A percentile compares a stretch with the other conserved stretches of the same genome.
phyloP scores from a whole-genome alignment of 2,888 invertebrate species.

The Chelonus formosanus region DNA sequence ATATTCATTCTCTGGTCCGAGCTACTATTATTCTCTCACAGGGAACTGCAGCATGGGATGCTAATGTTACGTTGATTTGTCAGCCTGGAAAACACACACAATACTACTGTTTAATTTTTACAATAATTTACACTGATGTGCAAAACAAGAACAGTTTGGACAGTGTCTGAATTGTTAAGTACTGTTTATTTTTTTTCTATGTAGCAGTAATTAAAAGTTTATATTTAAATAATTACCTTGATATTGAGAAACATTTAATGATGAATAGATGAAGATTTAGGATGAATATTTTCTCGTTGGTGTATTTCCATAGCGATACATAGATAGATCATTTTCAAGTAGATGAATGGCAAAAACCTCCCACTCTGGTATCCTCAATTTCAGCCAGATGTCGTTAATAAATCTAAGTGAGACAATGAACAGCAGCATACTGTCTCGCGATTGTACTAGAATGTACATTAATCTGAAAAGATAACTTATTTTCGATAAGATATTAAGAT shows the following conservation, averaged over 20 bases:
- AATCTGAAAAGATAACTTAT: conserved; percentile 3
- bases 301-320: neutral
- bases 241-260: neutral
- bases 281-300: conserved; percentile 3
- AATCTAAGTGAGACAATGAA: conserved; percentile 24
- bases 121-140: neutral
- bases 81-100: neutral
- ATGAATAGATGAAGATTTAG: neutral
- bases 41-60: neutral
- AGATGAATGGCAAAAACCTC: conserved; percentile 18
- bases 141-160: neutral
- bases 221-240: too few relatives aligned
- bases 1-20: conserved; percentile 4
- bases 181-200: too few relatives aligned
- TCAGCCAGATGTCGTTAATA: conserved; percentile 10
- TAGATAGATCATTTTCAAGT: conserved; percentile 17
- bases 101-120: neutral
- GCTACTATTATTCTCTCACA: neutral
- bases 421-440: conserved; percentile 20
- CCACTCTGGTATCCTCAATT: conserved; percentile 12
- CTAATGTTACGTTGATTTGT: conserved; percentile 9
- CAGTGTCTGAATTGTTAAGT: too few relatives aligned
- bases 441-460: conserved; percentile 10
- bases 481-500: neutral
- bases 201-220: too few relatives aligned